phyloP scores from a whole-genome alignment of 2,113 vertebrate genomes.

The Rhinolophus ferrumequinum region DNA sequence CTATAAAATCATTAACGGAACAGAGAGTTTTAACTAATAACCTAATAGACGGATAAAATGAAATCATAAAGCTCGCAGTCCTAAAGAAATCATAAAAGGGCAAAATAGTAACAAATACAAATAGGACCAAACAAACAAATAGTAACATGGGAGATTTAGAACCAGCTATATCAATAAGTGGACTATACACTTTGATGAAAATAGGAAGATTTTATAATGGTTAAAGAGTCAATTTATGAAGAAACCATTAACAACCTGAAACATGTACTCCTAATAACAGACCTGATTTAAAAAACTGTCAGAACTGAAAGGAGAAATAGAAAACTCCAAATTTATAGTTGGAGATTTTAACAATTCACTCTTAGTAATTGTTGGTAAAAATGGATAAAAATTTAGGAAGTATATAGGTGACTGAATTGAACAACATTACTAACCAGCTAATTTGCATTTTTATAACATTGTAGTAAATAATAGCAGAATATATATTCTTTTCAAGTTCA shows the following conservation, averaged over 20 bases:
- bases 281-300: not conserved
- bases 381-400: not conserved
- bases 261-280: not conserved
- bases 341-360: not conserved
- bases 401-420: not conserved
- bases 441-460: not conserved
- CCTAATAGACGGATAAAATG: not conserved
- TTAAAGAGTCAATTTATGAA: not conserved
- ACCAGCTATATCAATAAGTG: not conserved
- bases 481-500: not conserved
- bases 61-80: not conserved
- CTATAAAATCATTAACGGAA: not conserved
- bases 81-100: not conserved
- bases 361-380: not conserved
- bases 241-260: not conserved
- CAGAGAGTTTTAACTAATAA: not conserved
- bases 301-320: not conserved
- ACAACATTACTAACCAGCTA: not conserved
- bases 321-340: not conserved
- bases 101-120: not conserved
- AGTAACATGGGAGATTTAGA: not conserved
- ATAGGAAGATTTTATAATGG: not conserved
- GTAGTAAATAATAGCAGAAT: not conserved
- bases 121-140: not conserved
- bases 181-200: not conserved